Conservation (phyloP, 2,797 vertebrate genomes). For the Macropus fuliginosus region DNA sequence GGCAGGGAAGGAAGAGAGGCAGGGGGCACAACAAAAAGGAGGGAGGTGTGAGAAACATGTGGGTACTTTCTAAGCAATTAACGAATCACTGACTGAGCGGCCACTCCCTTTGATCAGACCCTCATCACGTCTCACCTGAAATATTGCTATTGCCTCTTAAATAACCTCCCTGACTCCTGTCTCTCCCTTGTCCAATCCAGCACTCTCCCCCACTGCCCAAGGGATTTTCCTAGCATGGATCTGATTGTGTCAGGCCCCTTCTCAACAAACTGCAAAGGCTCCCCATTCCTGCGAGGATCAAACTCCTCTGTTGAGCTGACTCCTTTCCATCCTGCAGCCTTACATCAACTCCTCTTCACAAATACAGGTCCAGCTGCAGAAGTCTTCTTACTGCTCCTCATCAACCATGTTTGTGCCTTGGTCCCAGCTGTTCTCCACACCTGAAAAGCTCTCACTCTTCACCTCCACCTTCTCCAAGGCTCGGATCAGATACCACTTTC, state of each 20-base stretch:
- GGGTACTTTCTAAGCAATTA: background rate
- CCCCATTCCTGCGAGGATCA: background rate
- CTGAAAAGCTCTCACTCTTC: background rate
- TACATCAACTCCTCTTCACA: background rate
- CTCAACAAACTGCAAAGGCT: background rate
- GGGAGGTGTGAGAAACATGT: background rate
- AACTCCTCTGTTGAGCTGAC: background rate
- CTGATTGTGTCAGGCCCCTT: background rate
- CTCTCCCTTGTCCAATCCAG: background rate
- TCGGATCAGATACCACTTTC: background rate
- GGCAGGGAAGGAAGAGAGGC: background rate
- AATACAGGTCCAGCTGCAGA: background rate
- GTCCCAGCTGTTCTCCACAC: background rate
- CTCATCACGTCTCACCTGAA: background rate
- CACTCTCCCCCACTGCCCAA: background rate
- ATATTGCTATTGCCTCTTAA: background rate
- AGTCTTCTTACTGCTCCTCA: too few relatives aligned
- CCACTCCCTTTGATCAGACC: background rate
- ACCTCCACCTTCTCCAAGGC: background rate
- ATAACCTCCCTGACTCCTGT: background rate
- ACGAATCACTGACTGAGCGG: background rate
- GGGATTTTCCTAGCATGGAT: too few relatives aligned
- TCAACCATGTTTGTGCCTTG: too few relatives aligned
- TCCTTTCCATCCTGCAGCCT: too few relatives aligned
- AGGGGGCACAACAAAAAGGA: background rate